Evolutionary conservation across 1,140 invertebrate species (phyloP).

Genomic region (Plectrocnemia conspersa): DNA sequence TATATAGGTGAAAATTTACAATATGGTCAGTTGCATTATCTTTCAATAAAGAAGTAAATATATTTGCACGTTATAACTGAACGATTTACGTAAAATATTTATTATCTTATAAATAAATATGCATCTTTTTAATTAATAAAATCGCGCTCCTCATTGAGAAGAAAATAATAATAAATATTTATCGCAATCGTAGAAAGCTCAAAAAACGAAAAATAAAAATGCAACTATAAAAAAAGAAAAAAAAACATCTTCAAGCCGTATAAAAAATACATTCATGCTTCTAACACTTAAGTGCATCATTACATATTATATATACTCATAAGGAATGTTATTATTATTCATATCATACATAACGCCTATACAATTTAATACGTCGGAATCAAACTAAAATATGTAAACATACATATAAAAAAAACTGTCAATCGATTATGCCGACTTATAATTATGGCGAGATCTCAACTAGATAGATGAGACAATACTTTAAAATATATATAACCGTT

Average conservation of each 20-base stretch:
- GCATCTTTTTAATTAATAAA: too few species aligned
- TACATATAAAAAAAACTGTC: slow-evolving; percentile 11
- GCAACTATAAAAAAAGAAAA: slow-evolving; percentile 15
- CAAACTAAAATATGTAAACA: slow-evolving; percentile 1
- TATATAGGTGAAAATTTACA: not conserved
- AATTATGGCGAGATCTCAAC: slow-evolving; percentile 27
- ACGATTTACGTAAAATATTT: too few species aligned
- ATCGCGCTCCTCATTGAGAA: not conserved
- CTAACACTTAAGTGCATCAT: slow-evolving; percentile 31
- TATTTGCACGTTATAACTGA: not conserved
- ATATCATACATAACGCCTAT: too few species aligned
- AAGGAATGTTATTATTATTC: slow-evolving; percentile 34
- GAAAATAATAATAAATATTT: slow-evolving; percentile 7
- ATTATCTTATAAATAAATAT: too few species aligned
- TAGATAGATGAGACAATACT: slow-evolving; percentile 20
- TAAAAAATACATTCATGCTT: slow-evolving; percentile 32
- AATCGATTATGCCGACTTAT: slow-evolving; percentile 21
- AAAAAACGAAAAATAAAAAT: slow-evolving; percentile 6
- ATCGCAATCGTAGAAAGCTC: slow-evolving; percentile 5
- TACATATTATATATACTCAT: slow-evolving; percentile 25
- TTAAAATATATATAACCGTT: slow-evolving; percentile 27
- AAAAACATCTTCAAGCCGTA: slow-evolving; percentile 24
- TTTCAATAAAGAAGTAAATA: not conserved
- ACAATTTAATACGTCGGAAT: too few species aligned
- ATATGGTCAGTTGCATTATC: not conserved